Percentiles rank a stretch among this genome's conserved stretches.
These are phyloP conservation scores for Tenthredo mesomela DNA, from an alignment of 2,888 invertebrate species.

Conservation along the genomic window DNA sequence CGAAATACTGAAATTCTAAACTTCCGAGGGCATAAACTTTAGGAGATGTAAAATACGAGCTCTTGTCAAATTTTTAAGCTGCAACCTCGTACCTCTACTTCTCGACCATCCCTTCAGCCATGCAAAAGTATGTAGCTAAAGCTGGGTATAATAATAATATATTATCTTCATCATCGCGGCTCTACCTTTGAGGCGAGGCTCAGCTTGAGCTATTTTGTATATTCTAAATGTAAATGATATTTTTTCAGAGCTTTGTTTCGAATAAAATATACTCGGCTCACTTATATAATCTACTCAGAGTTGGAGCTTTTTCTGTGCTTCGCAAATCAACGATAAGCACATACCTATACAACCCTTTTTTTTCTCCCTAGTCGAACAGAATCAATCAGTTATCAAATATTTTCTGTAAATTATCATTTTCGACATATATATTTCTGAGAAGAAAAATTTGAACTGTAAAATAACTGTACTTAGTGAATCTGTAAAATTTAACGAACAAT, in stretches of 20 bases:
- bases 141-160: slow-evolving; percentile 4
- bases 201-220: slow-evolving; percentile 19
- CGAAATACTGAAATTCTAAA: not conserved
- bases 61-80: slow-evolving; percentile 18
- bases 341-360: not conserved
- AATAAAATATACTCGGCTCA: not conserved
- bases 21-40: slow-evolving; percentile 19
- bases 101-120: not conserved
- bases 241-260: slow-evolving; percentile 2
- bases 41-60: not conserved
- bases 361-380: not conserved
- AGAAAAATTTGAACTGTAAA: not conserved
- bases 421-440: not conserved
- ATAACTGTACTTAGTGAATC: not conserved
- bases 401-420: not conserved
- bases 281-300: not conserved
- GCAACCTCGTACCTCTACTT: not conserved
- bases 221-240: slow-evolving; percentile 17
- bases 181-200: not conserved
- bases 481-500: not conserved
- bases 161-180: slow-evolving; percentile 4
- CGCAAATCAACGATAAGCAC: not conserved
- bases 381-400: not conserved
- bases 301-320: not conserved
- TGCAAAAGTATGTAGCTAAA: not conserved